These are phyloP conservation scores for Pentalonia nigronervosa DNA, from an alignment of 1,140 invertebrate genomes.

Conservation along the genomic window DNA sequence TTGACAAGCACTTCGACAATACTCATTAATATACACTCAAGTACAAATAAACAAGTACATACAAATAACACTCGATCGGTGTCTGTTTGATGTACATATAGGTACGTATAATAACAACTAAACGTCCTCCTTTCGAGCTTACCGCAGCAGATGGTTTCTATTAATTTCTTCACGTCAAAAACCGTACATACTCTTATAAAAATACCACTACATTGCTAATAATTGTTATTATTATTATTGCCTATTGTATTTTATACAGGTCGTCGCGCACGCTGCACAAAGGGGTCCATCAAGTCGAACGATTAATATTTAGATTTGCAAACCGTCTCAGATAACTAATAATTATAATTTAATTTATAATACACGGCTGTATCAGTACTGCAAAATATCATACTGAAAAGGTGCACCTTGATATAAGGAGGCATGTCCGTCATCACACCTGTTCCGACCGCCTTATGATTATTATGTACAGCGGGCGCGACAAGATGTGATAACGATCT, in stretches of 20 bases:
- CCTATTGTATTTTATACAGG: constrained; percentile 1
- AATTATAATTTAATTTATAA: not conserved
- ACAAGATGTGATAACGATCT: not conserved
- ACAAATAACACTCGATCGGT: not conserved
- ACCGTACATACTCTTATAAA: not conserved
- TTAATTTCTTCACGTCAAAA: not conserved
- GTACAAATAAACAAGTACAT: too few species aligned
- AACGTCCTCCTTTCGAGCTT: not conserved
- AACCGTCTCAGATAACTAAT: not conserved
- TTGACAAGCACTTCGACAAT: not conserved
- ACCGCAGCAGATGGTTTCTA: not conserved
- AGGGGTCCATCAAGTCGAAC: too few species aligned
- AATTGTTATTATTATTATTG: not conserved
- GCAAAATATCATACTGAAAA: not conserved
- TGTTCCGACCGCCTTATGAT: not conserved
- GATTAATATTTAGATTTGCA: not conserved
- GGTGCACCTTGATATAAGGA: not conserved
- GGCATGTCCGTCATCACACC: not conserved
- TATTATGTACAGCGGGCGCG: not conserved
- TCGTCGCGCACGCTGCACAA: not conserved
- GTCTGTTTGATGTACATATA: not conserved
- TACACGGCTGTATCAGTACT: not conserved
- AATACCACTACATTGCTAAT: not conserved
- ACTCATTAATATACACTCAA: not conserved
- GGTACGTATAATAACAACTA: not conserved